Conservation (phyloP, 2,797 vertebrate species). For the Meda fulgida region DNA sequence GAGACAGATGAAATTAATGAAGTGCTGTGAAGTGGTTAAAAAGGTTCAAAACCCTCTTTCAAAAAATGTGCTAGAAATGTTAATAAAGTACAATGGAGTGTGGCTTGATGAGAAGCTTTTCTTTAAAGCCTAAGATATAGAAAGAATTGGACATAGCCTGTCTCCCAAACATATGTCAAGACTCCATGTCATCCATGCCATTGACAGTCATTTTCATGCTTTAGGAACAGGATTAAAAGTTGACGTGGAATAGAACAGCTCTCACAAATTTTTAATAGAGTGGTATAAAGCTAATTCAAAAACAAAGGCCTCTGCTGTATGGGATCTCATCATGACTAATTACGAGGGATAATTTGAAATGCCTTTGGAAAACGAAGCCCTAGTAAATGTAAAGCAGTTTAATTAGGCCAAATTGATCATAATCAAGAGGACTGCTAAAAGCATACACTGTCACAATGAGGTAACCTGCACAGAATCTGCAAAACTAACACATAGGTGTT, state of each 20-base stretch:
- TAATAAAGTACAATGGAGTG: slow-evolving; percentile 72
- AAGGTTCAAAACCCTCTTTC: slow-evolving; percentile 76
- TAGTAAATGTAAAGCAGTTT: slow-evolving; percentile 69
- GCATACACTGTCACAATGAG: slow-evolving; percentile 61
- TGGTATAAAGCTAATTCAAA: slow-evolving; percentile 63
- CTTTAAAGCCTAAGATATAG: slow-evolving; percentile 67
- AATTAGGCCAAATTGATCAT: slow-evolving; percentile 69
- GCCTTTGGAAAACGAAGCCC: slow-evolving; percentile 62
- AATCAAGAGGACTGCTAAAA: slow-evolving; percentile 71
- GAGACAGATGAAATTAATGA: slow-evolving; percentile 76
- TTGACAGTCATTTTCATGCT: slow-evolving; percentile 57
- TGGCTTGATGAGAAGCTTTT: slow-evolving; percentile 65
- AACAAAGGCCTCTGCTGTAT: slow-evolving; percentile 59
- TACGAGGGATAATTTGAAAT: slow-evolving; percentile 65
- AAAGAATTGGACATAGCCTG: slow-evolving; percentile 65
- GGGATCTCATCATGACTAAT: slow-evolving; percentile 64
- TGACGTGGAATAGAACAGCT: slow-evolving; percentile 45
- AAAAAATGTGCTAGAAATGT: slow-evolving; percentile 76
- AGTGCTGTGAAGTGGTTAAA: slow-evolving; percentile 83
- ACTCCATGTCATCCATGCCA: slow-evolving; percentile 55
- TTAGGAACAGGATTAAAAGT: slow-evolving; percentile 54
- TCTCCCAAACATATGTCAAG: slow-evolving; percentile 61
- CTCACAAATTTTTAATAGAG: slow-evolving; percentile 56
- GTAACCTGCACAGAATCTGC: slow-evolving; percentile 57
- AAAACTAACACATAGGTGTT: slow-evolving; percentile 58